Evolutionary conservation across 2,888 invertebrate genomes (phyloP), one percentile per base, ranked within the genome.

Genomic region (Nemotelus pantherinus): DNA sequence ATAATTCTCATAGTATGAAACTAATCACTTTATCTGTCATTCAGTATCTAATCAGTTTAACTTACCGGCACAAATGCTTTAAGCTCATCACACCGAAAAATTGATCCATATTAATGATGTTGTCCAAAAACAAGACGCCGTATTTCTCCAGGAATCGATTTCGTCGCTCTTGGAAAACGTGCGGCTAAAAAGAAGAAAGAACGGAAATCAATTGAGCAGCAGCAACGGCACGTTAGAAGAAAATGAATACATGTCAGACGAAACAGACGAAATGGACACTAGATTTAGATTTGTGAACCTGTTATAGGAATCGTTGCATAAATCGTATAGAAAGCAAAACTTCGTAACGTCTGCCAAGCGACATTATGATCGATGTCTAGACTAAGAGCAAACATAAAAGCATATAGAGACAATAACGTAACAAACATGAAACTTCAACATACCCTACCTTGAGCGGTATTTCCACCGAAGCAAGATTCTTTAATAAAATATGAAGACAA

Each of bases 401-500:
- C 25, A 25, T 25, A 25, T 25, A 25, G 25, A 25, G 25, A 25
- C 25, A 25, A 25, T 25, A 25, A 25, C 25, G 25, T 25, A 25
- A 25, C 25, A 25, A 25, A 25, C 25, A 25, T 25, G 25, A 25
- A 25, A 25, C 25, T 25, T 25, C 25, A 25, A 25, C 25, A 25
- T 25, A 25, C 25, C 25, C 25, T 25, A 87, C 87, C 85, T 85
- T 86, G 77, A 82, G 86, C 63, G 90, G 89, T 80, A 91, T 87
- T 80, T 86, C 86, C 41, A 93, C 89, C 79, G 86, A 88, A 1
- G 92, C 90, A 10, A 93, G 88, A 3, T 91, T 92, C 82, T 93
- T 89, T 70, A 94, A 83, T 3, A 94, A 84, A 48, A 94, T 83
- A 82, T 91, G 91, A 25, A 94, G 86, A 83, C 94, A 94, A 2